These are phyloP conservation scores for Pogonomyrmex barbatus DNA, from an alignment of 1,140 invertebrate genomes.

Conservation along the genomic window DNA sequence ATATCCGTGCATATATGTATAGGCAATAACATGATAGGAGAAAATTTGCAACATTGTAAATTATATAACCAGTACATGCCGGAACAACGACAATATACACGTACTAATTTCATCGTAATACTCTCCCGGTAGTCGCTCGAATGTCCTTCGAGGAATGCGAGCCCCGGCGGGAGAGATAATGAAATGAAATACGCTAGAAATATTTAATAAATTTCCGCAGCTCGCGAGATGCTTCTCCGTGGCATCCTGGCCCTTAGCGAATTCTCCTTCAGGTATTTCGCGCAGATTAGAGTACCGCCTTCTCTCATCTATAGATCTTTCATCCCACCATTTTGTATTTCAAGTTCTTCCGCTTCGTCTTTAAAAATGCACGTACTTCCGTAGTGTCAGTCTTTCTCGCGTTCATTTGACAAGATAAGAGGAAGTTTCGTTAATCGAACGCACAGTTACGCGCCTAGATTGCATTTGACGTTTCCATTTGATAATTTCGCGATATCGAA, in stretches of 20 bases:
- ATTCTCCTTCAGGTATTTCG: slow-evolving; percentile 72
- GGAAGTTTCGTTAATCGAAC: not conserved
- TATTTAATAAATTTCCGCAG: slow-evolving; percentile 80
- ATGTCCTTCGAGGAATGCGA: slow-evolving; percentile 73
- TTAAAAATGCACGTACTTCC: slow-evolving; percentile 73
- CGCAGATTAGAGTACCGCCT: slow-evolving; percentile 71
- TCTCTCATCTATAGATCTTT: slow-evolving; percentile 32
- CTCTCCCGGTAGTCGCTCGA: slow-evolving; percentile 66
- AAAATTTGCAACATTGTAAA: slow-evolving; percentile 6
- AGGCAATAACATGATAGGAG: not conserved
- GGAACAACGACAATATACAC: not conserved
- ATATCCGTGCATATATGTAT: not conserved
- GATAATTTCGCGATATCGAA: not conserved
- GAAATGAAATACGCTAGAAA: slow-evolving; percentile 80
- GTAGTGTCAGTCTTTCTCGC: not conserved
- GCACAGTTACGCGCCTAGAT: not conserved
- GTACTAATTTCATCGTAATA: slow-evolving; percentile 48
- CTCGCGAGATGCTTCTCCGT: slow-evolving; percentile 41
- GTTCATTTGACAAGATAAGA: not conserved
- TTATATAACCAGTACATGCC: not conserved
- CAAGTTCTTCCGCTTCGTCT: slow-evolving; percentile 50
- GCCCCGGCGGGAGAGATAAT: slow-evolving; percentile 70
- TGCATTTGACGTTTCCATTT: not conserved
- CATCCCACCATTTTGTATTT: slow-evolving; percentile 27
- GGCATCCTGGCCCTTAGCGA: slow-evolving; percentile 63